A percentile compares a stretch with the other conserved stretches of the same genome.
These are phyloP conservation scores for Festucalex cinctus DNA, from an alignment of 2,113 vertebrate genomes.

Conservation along the genomic window DNA sequence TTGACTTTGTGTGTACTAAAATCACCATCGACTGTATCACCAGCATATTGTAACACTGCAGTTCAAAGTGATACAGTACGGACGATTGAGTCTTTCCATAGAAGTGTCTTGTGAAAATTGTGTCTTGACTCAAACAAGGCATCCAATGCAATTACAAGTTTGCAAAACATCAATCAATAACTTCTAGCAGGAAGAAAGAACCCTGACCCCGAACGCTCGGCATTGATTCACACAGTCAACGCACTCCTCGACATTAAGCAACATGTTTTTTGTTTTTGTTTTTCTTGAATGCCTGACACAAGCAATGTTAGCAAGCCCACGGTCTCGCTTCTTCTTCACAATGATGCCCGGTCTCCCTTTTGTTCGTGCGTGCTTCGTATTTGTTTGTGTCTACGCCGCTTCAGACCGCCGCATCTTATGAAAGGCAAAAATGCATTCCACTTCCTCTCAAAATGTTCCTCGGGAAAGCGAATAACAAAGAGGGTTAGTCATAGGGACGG, in stretches of 20 bases:
- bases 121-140: neutral
- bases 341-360: neutral
- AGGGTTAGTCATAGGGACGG: constrained; percentile 50
- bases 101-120: neutral
- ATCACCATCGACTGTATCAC: too few species aligned
- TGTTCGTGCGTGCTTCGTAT: neutral
- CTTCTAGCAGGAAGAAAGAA: constrained; percentile 5
- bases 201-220: constrained; percentile 1
- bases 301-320: neutral
- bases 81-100: too few species aligned
- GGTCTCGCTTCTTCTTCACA: neutral
- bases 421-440: constrained; percentile 28
- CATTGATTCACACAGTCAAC: constrained; percentile 3
- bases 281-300: neutral
- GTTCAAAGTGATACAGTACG: too few species aligned
- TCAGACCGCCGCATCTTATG: neutral
- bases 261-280: neutral
- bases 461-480: constrained; percentile 57
- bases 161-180: neutral
- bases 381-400: neutral
- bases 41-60: too few species aligned
- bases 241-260: neutral
- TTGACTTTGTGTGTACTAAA: neutral
- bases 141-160: constrained; percentile 1
- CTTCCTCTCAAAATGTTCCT: constrained; percentile 57